Base-by-base conservation (phyloP, 2,797 vertebrate species). In the Carduelis carduelis region DNA sequence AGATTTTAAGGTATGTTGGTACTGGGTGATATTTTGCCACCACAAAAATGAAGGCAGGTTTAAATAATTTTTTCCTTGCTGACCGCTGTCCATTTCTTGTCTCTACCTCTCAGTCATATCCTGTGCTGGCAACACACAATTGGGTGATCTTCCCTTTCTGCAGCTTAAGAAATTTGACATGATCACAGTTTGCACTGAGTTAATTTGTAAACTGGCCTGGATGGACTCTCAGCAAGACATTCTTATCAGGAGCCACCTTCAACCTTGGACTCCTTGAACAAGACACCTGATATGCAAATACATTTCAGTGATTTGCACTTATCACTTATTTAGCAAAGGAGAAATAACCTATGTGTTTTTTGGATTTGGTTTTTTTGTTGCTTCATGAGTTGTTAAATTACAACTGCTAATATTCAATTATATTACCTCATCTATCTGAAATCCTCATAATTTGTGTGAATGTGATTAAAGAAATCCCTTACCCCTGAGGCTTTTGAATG, bases 401-500 rank as follows among this genome's bases (percentile, higher is more conserved):
- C 46, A 82, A 30, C 32, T 5, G 15, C 80, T 94, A 50, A 71
- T 83, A 70, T 9, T 19, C 27, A 95, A 44, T 18, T 57, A 20
- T 35, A 41, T 83, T 78, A 69, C 32, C 47, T 77, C 26, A 35
- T 22, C 16, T 64, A 76, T 34, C n/a, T 76, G 85, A 83, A 94
- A 91, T 80, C 47, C 49, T 93, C 32, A 20, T 87, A 87, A 85
- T 44, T 75, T 39, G 14, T 78, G 82, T 93, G 89, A 89, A 87
- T 47, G 47, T 94, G 71, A 82, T 92, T 81, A 83, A 93, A 95
- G 61, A 96, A 90, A 83, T 80, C 59, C 37, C 57, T 93, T 87
- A 83, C 12, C 60, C 94, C 57, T 59, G 37, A 85, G 88, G 80
- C n/a, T 92, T 94, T 92, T 86, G 63, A 79, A 65, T 77, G 57